These are phyloP conservation scores for Periphyllus acericola DNA, from an alignment of 2,888 invertebrate genomes.

Conservation along the genomic window DNA sequence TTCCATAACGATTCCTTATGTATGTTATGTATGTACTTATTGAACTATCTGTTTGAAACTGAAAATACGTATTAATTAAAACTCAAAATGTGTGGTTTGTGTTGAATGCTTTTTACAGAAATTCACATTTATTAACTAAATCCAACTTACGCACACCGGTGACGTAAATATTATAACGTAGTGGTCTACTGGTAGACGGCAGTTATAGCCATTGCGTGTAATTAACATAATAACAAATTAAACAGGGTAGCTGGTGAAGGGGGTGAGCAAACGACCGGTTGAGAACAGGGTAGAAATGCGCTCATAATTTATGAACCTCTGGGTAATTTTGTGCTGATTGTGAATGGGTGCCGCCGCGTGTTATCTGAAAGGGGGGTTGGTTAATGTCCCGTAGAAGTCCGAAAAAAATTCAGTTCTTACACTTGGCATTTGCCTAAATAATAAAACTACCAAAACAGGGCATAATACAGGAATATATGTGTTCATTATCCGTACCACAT, in stretches of 20 bases:
- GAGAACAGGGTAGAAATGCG: constrained; percentile 32
- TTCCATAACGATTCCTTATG: no score
- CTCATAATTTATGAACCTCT: constrained; percentile 55
- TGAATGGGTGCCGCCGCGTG: constrained; percentile 46
- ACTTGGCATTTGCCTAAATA: constrained; percentile 33
- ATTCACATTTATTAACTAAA: constrained; percentile 32
- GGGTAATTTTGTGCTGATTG: constrained; percentile 59
- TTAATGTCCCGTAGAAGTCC: constrained; percentile 58
- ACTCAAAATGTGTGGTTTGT: neutral
- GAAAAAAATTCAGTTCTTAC: constrained; percentile 50
- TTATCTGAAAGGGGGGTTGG: constrained; percentile 49
- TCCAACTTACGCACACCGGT: constrained; percentile 30
- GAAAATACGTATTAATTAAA: neutral
- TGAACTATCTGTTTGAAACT: neutral
- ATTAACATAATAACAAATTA: constrained; percentile 61
- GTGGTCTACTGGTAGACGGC: constrained; percentile 21
- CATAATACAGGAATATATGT: neutral
- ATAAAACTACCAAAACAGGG: constrained; percentile 6
- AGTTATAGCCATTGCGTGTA: constrained; percentile 51
- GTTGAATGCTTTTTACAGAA: constrained; percentile 1
- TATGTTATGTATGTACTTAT: no score
- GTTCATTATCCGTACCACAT: constrained; percentile 12
- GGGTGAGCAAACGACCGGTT: constrained; percentile 46
- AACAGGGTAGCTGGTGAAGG: constrained; percentile 17
- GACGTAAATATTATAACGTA: constrained; percentile 50